phyloP scores from a whole-genome alignment of 2,888 invertebrate genomes.

The Amiota mariae region DNA sequence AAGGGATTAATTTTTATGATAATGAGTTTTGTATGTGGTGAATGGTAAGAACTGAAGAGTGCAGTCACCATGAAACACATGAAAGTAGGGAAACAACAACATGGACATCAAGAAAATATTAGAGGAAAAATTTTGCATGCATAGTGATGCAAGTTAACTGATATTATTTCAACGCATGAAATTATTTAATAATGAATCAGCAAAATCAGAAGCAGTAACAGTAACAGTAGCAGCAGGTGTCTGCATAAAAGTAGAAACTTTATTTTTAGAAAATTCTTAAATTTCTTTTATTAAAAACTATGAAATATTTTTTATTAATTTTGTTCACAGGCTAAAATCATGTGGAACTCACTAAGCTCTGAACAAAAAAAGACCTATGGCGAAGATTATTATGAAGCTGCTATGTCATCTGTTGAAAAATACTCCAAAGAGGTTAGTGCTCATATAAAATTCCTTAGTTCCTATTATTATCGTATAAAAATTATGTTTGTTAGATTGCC shows the following conservation, averaged over 20 bases:
- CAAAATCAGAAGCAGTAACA: background rate
- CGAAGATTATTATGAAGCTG: slow-evolving; percentile 87
- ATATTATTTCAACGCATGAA: slow-evolving; percentile 37
- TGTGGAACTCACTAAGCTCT: slow-evolving; percentile 86
- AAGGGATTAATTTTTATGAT: slow-evolving; percentile 13
- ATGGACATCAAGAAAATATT: no score
- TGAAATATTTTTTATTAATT: background rate
- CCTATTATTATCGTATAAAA: background rate
- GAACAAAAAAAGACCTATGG: slow-evolving; percentile 87
- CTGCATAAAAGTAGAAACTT: background rate
- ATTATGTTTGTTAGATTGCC: slow-evolving; percentile 76
- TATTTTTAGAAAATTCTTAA: no score
- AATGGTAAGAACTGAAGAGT: background rate
- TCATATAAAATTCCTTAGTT: background rate
- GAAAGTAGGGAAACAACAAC: background rate
- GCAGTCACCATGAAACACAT: background rate
- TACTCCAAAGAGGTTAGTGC: slow-evolving; percentile 79
- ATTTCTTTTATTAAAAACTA: background rate
- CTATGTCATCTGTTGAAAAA: slow-evolving; percentile 85
- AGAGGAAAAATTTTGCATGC: background rate
- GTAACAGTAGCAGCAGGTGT: background rate
- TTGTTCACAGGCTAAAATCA: slow-evolving; percentile 79
- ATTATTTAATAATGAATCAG: slow-evolving; percentile 34
- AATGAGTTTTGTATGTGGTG: background rate
- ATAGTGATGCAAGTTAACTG: slow-evolving; percentile 10